Evolutionary conservation across 1,140 invertebrate species (phyloP).

Genomic region (Mizuhopecten yessoensis): DNA sequence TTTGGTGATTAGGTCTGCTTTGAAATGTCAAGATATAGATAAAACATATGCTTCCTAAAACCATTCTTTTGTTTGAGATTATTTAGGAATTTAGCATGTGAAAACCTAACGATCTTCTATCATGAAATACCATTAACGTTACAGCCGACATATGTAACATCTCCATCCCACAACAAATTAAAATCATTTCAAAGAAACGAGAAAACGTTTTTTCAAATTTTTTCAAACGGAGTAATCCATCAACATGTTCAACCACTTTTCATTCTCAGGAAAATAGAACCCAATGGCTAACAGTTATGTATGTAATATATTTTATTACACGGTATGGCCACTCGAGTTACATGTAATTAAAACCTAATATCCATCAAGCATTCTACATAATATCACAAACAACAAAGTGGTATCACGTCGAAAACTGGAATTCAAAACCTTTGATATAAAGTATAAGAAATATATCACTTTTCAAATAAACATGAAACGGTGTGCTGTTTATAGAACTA

Average conservation of each 20-base stretch:
- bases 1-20: background rate
- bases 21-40: background rate
- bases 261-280: background rate
- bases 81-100: conserved; percentile 18
- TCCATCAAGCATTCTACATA: background rate
- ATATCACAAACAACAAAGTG: conserved; percentile 27
- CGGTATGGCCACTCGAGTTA: background rate
- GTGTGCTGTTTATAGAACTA: conserved; percentile 25
- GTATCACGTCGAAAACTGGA: background rate
- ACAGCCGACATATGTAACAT: background rate
- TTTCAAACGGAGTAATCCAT: conserved; percentile 23
- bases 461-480: conserved; percentile 19
- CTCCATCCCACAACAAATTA: background rate
- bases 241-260: conserved; percentile 15
- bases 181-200: conserved; percentile 22
- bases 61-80: conserved; percentile 3
- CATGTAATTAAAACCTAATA: conserved; percentile 21
- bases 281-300: background rate
- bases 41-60: background rate
- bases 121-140: background rate
- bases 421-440: conserved; percentile 34
- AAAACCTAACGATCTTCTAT: background rate
- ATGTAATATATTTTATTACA: conserved; percentile 28
- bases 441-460: conserved; percentile 40
- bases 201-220: conserved; percentile 35